Evolutionary conservation across 2,888 invertebrate genomes (phyloP).

Genomic region (Eulithis prunata): DNA sequence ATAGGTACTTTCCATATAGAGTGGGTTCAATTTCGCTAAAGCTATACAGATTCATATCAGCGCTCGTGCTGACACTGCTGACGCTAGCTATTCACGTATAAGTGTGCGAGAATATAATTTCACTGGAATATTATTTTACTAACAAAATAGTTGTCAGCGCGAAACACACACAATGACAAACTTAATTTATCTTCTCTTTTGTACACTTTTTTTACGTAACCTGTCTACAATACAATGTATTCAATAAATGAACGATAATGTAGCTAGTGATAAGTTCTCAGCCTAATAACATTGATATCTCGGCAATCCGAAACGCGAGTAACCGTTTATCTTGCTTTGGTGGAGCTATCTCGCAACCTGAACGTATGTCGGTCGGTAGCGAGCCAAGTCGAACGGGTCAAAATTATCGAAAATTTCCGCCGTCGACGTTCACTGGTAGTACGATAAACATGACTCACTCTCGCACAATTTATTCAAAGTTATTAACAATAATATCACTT

Average conservation of each 20-base stretch:
- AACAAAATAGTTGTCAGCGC: slow-evolving; percentile 30
- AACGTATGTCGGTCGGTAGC: slow-evolving; percentile 42
- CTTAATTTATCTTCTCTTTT: background rate
- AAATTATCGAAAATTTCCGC: slow-evolving; percentile 69
- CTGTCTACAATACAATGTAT: background rate
- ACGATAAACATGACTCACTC: slow-evolving; percentile 62
- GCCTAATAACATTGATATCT: slow-evolving; percentile 27
- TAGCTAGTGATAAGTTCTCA: background rate
- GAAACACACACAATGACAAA: slow-evolving; percentile 1
- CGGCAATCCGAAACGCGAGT: slow-evolving; percentile 26
- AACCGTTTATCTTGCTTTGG: slow-evolving; percentile 36
- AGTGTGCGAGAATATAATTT: slow-evolving; percentile 49
- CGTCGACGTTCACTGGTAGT: slow-evolving; percentile 55
- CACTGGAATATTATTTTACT: slow-evolving; percentile 43
- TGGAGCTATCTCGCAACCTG: slow-evolving; percentile 48
- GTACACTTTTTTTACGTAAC: background rate
- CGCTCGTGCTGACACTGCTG: slow-evolving; percentile 54
- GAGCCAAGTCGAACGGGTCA: slow-evolving; percentile 44
- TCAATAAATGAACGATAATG: slow-evolving; percentile 3
- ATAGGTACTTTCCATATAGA: slow-evolving; percentile 69
- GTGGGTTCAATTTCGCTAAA: slow-evolving; percentile 72
- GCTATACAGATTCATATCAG: slow-evolving; percentile 70
- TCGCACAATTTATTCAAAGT: slow-evolving; percentile 35
- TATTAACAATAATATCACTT: slow-evolving; percentile 36
- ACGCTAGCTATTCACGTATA: slow-evolving; percentile 49